Conservation (phyloP, 2,113 vertebrate genomes). For the Lynx canadensis region DNA sequence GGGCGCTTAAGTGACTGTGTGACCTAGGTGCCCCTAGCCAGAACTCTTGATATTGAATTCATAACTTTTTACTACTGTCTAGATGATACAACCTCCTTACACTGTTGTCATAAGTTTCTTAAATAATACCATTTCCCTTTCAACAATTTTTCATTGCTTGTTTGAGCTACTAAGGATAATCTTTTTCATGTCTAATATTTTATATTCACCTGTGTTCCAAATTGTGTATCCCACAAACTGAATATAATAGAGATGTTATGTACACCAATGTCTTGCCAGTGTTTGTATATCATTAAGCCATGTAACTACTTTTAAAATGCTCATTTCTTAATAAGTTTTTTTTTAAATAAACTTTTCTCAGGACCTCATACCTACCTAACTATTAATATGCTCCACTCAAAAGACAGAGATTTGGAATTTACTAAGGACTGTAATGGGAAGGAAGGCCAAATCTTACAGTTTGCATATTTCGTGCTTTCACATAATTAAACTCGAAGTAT, state of each 20-base stretch:
- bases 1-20: too few relatives aligned
- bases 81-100: background rate
- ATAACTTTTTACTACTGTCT: background rate
- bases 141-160: background rate
- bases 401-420: background rate
- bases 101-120: background rate
- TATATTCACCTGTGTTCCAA: background rate
- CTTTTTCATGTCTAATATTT: background rate
- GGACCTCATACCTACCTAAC: background rate
- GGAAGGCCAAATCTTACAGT: background rate
- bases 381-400: background rate
- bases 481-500: background rate
- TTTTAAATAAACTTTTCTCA: background rate
- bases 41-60: background rate
- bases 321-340: background rate
- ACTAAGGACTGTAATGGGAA: background rate
- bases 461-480: background rate
- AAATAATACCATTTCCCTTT: constrained; percentile 31
- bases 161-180: background rate
- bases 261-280: background rate
- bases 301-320: background rate
- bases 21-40: background rate
- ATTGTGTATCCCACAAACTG: background rate
- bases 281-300: background rate
- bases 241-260: background rate